A percentile compares a stretch with the other conserved stretches of the same genome.
Conservation (phyloP, 2,888 invertebrate species). For the Tachystola acroxantha region DNA sequence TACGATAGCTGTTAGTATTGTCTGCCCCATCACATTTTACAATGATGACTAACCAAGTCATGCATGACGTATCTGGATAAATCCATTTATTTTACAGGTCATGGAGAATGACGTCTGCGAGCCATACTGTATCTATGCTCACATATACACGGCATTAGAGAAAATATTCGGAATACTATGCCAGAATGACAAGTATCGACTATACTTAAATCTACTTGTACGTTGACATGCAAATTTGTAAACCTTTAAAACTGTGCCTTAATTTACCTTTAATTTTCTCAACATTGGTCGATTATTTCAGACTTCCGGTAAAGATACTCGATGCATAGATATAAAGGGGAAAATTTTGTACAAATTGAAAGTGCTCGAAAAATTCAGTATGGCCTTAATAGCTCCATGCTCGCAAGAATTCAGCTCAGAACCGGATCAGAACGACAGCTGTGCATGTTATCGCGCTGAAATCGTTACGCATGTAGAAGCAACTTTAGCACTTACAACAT, state of each 20-base stretch:
- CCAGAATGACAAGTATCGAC: constrained; percentile 60
- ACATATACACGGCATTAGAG: constrained; percentile 66
- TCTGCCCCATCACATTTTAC: no score
- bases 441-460: constrained; percentile 52
- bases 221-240: constrained; percentile 2
- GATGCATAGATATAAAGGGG: constrained; percentile 56
- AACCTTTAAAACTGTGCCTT: no score
- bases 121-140: constrained; percentile 66
- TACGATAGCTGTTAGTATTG: constrained; percentile 52
- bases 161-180: constrained; percentile 61
- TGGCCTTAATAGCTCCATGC: constrained; percentile 63
- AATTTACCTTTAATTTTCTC: no score
- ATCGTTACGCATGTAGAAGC: constrained; percentile 35
- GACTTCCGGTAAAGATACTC: constrained; percentile 57
- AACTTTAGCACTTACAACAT: constrained; percentile 42
- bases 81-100: constrained; percentile 34
- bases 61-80: not conserved
- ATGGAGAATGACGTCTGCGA: constrained; percentile 68
- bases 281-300: constrained; percentile 16
- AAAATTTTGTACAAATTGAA: constrained; percentile 66
- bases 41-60: not conserved
- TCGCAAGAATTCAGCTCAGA: constrained; percentile 32
- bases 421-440: constrained; percentile 35
- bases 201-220: constrained; percentile 60
- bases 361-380: constrained; percentile 61